A percentile compares a stretch with the other conserved stretches of the same genome.
These are phyloP conservation scores for Strigamia maritima DNA, from an alignment of 2,888 invertebrate species.

Conservation along the genomic window DNA sequence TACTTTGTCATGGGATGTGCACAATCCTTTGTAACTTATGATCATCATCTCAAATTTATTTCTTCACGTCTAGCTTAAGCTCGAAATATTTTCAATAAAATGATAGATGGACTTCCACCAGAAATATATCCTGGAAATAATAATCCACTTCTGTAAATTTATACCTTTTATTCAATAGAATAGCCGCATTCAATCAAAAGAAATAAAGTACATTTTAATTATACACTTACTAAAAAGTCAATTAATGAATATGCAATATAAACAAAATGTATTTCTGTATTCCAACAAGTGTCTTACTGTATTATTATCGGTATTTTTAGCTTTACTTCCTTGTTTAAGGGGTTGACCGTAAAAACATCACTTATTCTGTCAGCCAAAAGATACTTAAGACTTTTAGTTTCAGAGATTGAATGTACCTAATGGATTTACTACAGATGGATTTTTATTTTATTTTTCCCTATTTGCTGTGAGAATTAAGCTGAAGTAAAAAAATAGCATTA, in stretches of 20 bases:
- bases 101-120: background rate
- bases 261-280: no score
- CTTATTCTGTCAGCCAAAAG: background rate
- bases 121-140: background rate
- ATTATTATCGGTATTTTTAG: background rate
- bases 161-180: background rate
- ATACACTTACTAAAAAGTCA: no score
- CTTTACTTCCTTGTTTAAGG: background rate
- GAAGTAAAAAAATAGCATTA: background rate
- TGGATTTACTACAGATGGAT: background rate
- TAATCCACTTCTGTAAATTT: background rate
- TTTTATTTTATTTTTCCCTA: background rate
- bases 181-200: no score
- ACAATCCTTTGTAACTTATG: constrained; percentile 32
- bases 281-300: no score
- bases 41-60: constrained; percentile 34
- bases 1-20: constrained; percentile 32
- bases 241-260: no score
- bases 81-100: constrained; percentile 34
- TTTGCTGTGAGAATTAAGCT: background rate
- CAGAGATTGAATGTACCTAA: background rate
- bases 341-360: background rate
- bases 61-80: constrained; percentile 34
- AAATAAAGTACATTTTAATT: no score
- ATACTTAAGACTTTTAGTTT: no score